A percentile compares a stretch with the other conserved stretches of the same genome.
phyloP scores from a whole-genome alignment of 2,113 vertebrate genomes.

The Marmota monax region DNA sequence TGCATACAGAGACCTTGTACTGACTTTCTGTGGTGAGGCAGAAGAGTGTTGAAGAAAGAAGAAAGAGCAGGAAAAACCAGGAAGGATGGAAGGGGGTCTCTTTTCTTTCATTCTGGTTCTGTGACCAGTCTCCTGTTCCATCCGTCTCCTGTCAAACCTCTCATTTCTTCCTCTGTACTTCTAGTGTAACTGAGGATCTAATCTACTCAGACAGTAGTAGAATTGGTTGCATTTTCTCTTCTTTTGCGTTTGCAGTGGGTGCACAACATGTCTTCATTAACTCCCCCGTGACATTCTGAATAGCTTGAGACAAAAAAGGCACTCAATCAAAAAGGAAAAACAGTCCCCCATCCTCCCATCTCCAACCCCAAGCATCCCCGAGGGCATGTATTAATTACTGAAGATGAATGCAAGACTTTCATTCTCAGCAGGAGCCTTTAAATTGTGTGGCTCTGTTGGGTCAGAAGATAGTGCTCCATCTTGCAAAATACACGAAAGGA shows the following conservation, averaged over 20 bases:
- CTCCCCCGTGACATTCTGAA: constrained; percentile 87
- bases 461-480: constrained; percentile 84
- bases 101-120: constrained; percentile 50
- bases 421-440: constrained; percentile 66
- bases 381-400: constrained; percentile 82
- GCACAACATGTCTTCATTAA: constrained; percentile 89
- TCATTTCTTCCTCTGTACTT: constrained; percentile 72
- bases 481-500: constrained; percentile 77
- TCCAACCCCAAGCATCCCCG: constrained; percentile 69
- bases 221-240: constrained; percentile 79
- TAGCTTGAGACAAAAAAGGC: constrained; percentile 86
- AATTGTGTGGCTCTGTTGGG: constrained; percentile 65
- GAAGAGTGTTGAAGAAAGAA: background rate
- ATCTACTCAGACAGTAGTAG: constrained; percentile 83
- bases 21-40: background rate
- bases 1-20: background rate
- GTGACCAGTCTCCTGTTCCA: background rate
- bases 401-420: constrained; percentile 80
- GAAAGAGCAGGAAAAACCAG: background rate
- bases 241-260: constrained; percentile 80
- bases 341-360: constrained; percentile 63
- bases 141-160: constrained; percentile 52
- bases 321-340: constrained; percentile 85
- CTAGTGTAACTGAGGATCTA: constrained; percentile 79
- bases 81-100: background rate